phyloP scores from a whole-genome alignment of 2,113 vertebrate species.

The Elephas maximus region DNA sequence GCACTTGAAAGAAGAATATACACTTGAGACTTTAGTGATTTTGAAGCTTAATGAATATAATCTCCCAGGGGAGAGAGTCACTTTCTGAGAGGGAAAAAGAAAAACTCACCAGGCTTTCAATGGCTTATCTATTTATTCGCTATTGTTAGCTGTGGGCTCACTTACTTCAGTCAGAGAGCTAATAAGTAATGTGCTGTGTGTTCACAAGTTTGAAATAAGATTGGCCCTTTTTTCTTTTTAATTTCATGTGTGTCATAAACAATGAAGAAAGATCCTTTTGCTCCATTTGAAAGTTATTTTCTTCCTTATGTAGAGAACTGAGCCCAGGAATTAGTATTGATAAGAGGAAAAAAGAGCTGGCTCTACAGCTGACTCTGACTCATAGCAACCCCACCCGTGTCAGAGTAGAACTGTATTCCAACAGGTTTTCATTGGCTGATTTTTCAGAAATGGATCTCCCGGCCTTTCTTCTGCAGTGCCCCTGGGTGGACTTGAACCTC shows the following conservation, averaged over 20 bases:
- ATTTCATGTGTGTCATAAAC: background rate
- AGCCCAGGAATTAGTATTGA: background rate
- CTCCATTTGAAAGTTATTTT: background rate
- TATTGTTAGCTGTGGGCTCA: slow-evolving; percentile 67
- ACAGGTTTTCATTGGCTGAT: background rate
- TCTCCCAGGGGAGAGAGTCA: background rate
- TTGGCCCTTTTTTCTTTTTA: background rate
- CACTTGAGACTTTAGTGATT: slow-evolving; percentile 30
- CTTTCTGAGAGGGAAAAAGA: slow-evolving; percentile 34
- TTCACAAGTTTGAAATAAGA: slow-evolving; percentile 28
- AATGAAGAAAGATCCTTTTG: background rate
- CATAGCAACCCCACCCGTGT: background rate
- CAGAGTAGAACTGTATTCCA: background rate
- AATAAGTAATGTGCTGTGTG: background rate
- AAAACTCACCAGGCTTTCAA: slow-evolving; percentile 30
- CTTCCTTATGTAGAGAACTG: background rate
- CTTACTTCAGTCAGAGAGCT: slow-evolving; percentile 54
- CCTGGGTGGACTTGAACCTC: background rate
- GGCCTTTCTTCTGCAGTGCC: background rate
- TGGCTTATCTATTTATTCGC: slow-evolving; percentile 54
- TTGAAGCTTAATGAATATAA: slow-evolving; percentile 56
- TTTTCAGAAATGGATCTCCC: background rate
- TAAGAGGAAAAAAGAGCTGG: background rate
- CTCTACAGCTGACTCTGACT: background rate
- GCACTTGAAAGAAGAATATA: background rate